Evolutionary conservation across 2,888 invertebrate species (phyloP), one percentile per base, ranked within the genome.

Genomic region (Cryptocephalus moraei): DNA sequence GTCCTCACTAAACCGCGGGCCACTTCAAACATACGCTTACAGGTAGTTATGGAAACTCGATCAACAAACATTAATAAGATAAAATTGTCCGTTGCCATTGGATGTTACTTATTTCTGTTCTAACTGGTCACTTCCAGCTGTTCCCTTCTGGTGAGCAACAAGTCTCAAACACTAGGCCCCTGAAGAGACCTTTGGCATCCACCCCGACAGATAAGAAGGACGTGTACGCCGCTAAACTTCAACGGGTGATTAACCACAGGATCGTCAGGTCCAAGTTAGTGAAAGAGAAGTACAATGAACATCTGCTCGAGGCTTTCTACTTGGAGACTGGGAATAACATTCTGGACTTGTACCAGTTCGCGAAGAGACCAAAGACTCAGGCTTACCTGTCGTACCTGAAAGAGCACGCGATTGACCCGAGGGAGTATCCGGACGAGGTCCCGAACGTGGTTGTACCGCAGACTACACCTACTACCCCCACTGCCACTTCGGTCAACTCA

Each of bases 261-360:
- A 78, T 82, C 69, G 77, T 78, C 59, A 77, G 81, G 33, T 78
- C 86, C 70, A 81, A 81, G 63, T 75, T 75, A 54, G 74, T 86
- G 55, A 79, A 83, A 49, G 86, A 86, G 59, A 80, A 81, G 66
- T 84, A 84, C 71, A 80, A 81, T 58, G 88, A 89, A 67, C 82
- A 84, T 72, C 79, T 84, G 60, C 81, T 86, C 60, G 92, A 93
- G 74, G 75, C 87, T 62, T 93, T 84, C 75, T 92, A 87, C 73
- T 79, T 93, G 61, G 87, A 90, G 73, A 81, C 81, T 61, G 86
- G 86, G 59, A 89, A 90, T 53, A 89, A 90, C 73, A 81, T 92
- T 76, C 83, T 91, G 80, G 93, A 94, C 69, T 89, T 85, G 71
- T 80, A 81, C 58, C 75, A 79, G 58, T 93, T 91, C 86, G 83